phyloP scores from a whole-genome alignment of 2,888 invertebrate genomes.

The Torymus auratus region DNA sequence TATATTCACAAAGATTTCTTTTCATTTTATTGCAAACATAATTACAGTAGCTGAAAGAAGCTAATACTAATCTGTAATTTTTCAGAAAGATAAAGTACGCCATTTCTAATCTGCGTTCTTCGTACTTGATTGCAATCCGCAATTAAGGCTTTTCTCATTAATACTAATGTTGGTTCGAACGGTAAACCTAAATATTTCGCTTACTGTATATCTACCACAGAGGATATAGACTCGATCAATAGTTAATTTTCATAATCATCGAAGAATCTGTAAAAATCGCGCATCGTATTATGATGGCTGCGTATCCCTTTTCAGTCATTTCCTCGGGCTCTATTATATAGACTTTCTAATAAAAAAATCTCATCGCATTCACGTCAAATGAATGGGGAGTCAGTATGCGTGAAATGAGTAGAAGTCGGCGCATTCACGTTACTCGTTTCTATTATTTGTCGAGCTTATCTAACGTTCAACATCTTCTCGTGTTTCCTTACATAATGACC shows the following conservation, averaged over 20 bases:
- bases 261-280: slow-evolving; percentile 13
- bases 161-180: no score
- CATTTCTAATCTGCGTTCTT: no score
- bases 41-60: no score
- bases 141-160: no score
- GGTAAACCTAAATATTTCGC: no score
- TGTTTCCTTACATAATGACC: slow-evolving; percentile 20
- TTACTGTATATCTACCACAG: background rate
- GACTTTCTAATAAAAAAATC: slow-evolving; percentile 23
- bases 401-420: slow-evolving; percentile 29
- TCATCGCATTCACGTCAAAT: background rate
- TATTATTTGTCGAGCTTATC: slow-evolving; percentile 37
- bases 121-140: no score
- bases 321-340: background rate
- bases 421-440: background rate
- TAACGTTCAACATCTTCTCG: background rate
- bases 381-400: slow-evolving; percentile 30
- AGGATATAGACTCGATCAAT: background rate
- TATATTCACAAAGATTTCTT: no score
- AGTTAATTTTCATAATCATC: background rate
- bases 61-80: no score
- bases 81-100: no score
- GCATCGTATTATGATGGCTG: background rate
- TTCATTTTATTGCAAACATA: no score
- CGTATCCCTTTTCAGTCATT: background rate